A percentile compares a stretch with the other conserved stretches of the same genome.
These are phyloP conservation scores for Phortica magna DNA, from an alignment of 2,888 invertebrate species.

Conservation along the genomic window DNA sequence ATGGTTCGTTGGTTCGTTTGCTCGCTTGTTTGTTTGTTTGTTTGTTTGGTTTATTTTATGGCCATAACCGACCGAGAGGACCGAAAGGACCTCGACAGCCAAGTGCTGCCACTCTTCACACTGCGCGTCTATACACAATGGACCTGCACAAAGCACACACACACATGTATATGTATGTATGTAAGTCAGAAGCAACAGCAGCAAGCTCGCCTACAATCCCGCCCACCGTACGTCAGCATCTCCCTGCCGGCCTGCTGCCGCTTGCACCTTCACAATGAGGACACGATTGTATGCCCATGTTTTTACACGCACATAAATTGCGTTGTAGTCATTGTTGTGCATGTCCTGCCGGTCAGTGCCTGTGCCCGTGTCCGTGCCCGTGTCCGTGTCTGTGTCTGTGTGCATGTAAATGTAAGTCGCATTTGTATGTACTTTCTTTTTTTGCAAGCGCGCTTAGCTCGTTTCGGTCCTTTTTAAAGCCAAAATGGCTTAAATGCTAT, in stretches of 20 bases:
- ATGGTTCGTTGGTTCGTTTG: neutral
- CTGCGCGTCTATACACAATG: slow-evolving; percentile 29
- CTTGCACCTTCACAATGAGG: too few species aligned
- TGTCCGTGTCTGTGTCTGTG: slow-evolving; percentile 12
- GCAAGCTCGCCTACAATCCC: slow-evolving; percentile 63
- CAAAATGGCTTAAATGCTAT: slow-evolving; percentile 73
- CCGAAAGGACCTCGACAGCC: slow-evolving; percentile 33
- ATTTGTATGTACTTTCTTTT: slow-evolving; percentile 22
- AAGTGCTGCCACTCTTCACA: slow-evolving; percentile 26
- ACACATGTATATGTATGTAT: slow-evolving; percentile 36
- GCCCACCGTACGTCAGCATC: slow-evolving; percentile 46
- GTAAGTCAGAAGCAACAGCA: slow-evolving; percentile 14
- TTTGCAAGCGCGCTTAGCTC: slow-evolving; percentile 57
- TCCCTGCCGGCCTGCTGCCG: neutral
- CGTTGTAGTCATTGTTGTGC: slow-evolving; percentile 46
- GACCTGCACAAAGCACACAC: slow-evolving; percentile 28
- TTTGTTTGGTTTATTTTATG: slow-evolving; percentile 76
- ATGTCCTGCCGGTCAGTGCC: neutral
- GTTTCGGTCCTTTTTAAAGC: slow-evolving; percentile 57
- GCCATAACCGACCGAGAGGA: slow-evolving; percentile 65
- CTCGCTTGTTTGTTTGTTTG: slow-evolving; percentile 75
- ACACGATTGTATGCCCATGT: slow-evolving; percentile 38
- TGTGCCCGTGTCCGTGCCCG: slow-evolving; percentile 9
- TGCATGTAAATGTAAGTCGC: neutral
- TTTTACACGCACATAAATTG: slow-evolving; percentile 70